Conservation (phyloP, 1,140 invertebrate species). For the Chionoecetes opilio region DNA sequence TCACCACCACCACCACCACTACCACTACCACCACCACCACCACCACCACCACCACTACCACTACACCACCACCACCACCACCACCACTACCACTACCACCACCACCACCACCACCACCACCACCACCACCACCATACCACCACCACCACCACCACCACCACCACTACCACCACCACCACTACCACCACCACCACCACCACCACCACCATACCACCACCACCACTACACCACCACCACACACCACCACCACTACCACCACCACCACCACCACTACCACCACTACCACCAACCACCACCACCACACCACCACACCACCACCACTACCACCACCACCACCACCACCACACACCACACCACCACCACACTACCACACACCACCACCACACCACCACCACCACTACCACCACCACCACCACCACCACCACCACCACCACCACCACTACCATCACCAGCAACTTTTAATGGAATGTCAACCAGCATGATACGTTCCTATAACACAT, state of each 20-base stretch:
- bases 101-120: constrained; percentile 24
- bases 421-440: not conserved
- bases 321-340: too few relatives aligned
- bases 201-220: too few relatives aligned
- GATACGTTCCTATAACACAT: constrained; percentile 43
- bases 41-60: not conserved
- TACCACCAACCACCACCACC: too few relatives aligned
- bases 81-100: constrained; percentile 24
- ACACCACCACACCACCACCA: too few relatives aligned
- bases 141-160: constrained; percentile 15
- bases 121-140: constrained; percentile 24
- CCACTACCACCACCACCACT: not conserved
- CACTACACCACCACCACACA: too few relatives aligned
- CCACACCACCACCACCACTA: not conserved
- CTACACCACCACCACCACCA: constrained; percentile 1
- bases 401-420: constrained; percentile 34
- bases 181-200: not conserved
- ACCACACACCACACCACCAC: too few relatives aligned
- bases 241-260: too few relatives aligned
- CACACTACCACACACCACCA: too few relatives aligned
- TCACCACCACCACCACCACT: constrained; percentile 25
- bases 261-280: not conserved
- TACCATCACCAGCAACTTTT: constrained; percentile 57
- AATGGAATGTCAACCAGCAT: constrained; percentile 67
- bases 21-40: constrained; percentile 25